Evolutionary conservation across 2,888 invertebrate genomes (phyloP).

Genomic region (Ennomos quercinarius): DNA sequence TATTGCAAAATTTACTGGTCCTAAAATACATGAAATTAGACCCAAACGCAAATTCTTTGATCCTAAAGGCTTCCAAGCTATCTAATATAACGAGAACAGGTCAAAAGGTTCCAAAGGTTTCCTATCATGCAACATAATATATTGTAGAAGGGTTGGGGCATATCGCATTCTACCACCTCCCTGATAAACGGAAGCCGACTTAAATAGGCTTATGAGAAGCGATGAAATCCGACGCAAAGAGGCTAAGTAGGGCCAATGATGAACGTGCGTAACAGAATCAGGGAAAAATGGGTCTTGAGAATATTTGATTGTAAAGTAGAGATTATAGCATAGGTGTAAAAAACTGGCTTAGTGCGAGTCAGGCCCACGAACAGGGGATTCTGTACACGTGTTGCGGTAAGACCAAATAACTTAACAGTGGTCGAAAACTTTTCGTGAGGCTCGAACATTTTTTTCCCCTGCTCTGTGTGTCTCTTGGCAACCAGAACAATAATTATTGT

Average conservation of each 20-base stretch:
- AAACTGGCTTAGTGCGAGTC: no score
- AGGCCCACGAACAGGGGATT: no score
- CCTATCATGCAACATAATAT: constrained; percentile 4
- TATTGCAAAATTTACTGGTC: no score
- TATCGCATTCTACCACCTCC: constrained; percentile 22
- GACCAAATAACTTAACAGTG: no score
- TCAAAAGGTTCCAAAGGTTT: constrained; percentile 16
- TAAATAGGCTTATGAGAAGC: constrained; percentile 24
- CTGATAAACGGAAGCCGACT: constrained; percentile 23
- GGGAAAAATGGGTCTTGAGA: constrained; percentile 4
- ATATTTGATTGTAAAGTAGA: no score
- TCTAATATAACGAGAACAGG: constrained; percentile 14
- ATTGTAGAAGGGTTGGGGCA: constrained; percentile 14
- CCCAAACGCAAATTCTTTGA: neutral
- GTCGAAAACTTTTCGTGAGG: no score
- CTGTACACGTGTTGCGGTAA: no score
- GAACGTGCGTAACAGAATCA: constrained; percentile 1
- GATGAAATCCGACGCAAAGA: neutral
- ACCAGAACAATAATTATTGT: no score
- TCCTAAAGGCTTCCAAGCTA: constrained; percentile 1
- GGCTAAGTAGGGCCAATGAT: neutral
- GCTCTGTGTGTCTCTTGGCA: no score
- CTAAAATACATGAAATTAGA: no score
- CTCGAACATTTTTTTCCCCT: no score
- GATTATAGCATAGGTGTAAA: no score